Evolutionary conservation across 2,113 vertebrate species (phyloP), one percentile per base, ranked within the genome.

Genomic region (Mastomys natalensis): DNA sequence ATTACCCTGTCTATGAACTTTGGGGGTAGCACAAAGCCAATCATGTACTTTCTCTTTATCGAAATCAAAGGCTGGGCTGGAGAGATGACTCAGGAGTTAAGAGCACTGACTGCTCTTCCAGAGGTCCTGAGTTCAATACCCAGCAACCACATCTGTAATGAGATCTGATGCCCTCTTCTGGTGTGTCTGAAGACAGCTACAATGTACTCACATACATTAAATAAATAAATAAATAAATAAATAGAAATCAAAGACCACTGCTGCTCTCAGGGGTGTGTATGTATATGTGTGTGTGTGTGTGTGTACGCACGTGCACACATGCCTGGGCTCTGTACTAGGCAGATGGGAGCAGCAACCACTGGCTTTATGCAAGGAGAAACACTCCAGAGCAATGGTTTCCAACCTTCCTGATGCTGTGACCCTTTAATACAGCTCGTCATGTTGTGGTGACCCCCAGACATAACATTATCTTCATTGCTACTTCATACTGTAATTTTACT

Each of bases 221-320:
- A 48, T 7, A 48, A 48, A n/a, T n/a, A 48, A 48, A 48, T 5
- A 48, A 48, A 48, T 0, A 3, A 48, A 48, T 5, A 48, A 48
- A 48, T 5, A 48, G 12, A 48, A 43, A n/a, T 29, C 16, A 4
- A 15, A 51, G 51, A 1, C 51, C 51, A 11, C 51, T 51, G 51
- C 51, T 51, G 51, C 51, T 51, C 51, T 51, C 51, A 51, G 51
- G 64, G 31, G 29, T 66, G 3, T 66, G 4, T 66, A 0, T 66
- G 11, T 66, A 1, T 66, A 29, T 31, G 3, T 31, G 10, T 31
- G 26, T 31, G 29, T 6, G 6, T 5, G 58, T 5, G 17, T 5
- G 58, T 6, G 19, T 7, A 4, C 0, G 76, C 22, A 3, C 48
- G 1, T 29, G 29, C 34, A 1, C 31, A 68, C 64, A 34, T 55